Evolutionary conservation across 2,888 invertebrate genomes (phyloP).

Genomic region (Standfussiana lucernea): DNA sequence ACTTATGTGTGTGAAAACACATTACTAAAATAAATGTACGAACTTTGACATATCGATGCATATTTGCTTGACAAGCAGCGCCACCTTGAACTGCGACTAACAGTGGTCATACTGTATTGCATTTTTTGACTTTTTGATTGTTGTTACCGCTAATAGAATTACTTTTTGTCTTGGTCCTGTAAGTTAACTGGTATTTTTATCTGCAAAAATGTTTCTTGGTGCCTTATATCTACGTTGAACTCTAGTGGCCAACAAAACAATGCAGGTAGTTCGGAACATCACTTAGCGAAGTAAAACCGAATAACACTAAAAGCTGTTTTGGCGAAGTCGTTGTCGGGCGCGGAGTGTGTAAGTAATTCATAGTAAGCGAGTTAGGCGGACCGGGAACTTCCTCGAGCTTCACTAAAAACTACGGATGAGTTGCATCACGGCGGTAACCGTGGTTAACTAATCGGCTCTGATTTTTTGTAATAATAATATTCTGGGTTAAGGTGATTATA

Average conservation of each 20-base stretch:
- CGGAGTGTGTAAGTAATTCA: constrained; percentile 66
- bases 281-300: constrained; percentile 64
- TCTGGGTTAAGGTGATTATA: background rate
- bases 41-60: too few relatives aligned
- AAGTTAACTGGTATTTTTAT: background rate
- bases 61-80: too few relatives aligned
- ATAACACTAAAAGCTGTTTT: constrained; percentile 72
- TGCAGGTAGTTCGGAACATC: constrained; percentile 52
- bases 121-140: too few relatives aligned
- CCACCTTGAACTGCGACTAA: too few relatives aligned
- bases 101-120: too few relatives aligned
- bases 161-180: background rate
- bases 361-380: constrained; percentile 62
- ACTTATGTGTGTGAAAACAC: too few relatives aligned
- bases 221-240: background rate
- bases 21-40: too few relatives aligned
- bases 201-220: background rate
- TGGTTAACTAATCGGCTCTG: background rate
- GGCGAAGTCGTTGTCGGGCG: constrained; percentile 62
- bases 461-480: background rate
- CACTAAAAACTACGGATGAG: constrained; percentile 57
- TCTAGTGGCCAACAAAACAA: constrained; percentile 32
- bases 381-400: constrained; percentile 49
- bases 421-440: constrained; percentile 22
- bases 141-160: too few relatives aligned